Conservation (phyloP, 2,113 vertebrate species). For the Larimichthys crocea region DNA sequence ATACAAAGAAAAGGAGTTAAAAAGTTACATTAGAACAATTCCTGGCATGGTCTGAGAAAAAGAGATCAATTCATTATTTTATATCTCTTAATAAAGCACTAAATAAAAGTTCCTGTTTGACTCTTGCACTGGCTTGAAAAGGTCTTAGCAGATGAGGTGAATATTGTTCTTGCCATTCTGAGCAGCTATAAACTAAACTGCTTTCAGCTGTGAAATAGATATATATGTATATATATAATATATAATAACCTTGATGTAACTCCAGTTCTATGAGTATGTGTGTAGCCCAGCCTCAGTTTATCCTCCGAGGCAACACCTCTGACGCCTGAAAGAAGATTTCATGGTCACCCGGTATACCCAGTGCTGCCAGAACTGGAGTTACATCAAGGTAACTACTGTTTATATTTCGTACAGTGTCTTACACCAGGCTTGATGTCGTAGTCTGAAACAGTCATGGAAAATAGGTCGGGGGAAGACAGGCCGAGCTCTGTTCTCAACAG, state of each 20-base stretch:
- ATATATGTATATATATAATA: too few relatives aligned
- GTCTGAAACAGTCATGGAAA: constrained; percentile 85
- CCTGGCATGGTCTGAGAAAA: background rate
- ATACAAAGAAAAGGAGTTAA: too few relatives aligned
- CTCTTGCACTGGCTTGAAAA: background rate
- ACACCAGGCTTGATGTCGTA: constrained; percentile 82
- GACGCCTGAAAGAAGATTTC: too few relatives aligned
- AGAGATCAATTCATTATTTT: background rate
- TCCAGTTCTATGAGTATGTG: too few relatives aligned
- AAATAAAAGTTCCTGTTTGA: background rate
- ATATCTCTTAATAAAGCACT: background rate
- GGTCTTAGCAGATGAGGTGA: background rate
- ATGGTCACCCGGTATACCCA: too few relatives aligned
- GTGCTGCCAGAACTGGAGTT: too few relatives aligned
- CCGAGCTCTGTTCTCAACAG: constrained; percentile 79
- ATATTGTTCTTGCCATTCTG: background rate
- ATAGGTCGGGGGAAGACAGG: constrained; percentile 78
- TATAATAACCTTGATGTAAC: too few relatives aligned
- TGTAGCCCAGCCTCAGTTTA: too few relatives aligned
- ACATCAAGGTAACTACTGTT: too few relatives aligned
- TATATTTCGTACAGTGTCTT: constrained; percentile 26
- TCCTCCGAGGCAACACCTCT: too few relatives aligned
- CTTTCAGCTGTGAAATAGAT: background rate
- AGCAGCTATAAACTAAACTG: background rate
- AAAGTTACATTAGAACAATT: background rate